Base-by-base conservation (phyloP, 2,888 invertebrate species). In the Eupithecia tripunctaria region DNA sequence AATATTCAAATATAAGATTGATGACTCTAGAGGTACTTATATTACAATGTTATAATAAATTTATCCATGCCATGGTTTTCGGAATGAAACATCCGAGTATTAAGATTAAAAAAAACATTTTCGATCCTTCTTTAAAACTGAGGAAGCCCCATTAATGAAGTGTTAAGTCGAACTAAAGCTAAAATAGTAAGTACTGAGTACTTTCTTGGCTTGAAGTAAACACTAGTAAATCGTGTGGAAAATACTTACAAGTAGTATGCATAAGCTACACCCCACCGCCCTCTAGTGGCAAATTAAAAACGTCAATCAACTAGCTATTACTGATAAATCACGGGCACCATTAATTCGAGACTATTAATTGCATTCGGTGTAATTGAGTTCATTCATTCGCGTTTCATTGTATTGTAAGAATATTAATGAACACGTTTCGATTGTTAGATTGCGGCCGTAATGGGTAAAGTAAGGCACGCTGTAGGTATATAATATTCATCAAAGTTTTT, bases 261-360 rank as follows among this genome's bases (percentile, higher is more conserved):
- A 29, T 59, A 59, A 65, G 29, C 62, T 29, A 18, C 56, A 25
- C 81, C 76, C 79, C 81, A 83, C 82, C 79, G 76, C 83, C 82
- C 82, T 80, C 82, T 81, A 76, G 82, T 81, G 80, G 85, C 76
- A 86, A 89, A 89, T 92, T 91, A 92, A 93, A 93, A 92, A 90
- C 90, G 93, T 92, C 92, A 92, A 92, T 93, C 93, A 93, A 80
- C 81, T 80, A 86, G 86, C 88, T 89, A 88, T 88, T 86, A 89
- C 89, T 90, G 89, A 92, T 91, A 91, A 90, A 91, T 92, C 91
- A 90, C 87, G 79, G 82, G 82, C 82, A 82, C 88, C 84, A 89
- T 91, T 92, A 64, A 91, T 88, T 89, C 88, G 84, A 82, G 82
- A 86, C 89, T 89, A 91, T 92, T 90, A 92, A 92, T 91, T 91